Evolutionary conservation across 2,113 vertebrate genomes (phyloP), one percentile per base, ranked within the genome.

Genomic region (Amazona vittata): DNA sequence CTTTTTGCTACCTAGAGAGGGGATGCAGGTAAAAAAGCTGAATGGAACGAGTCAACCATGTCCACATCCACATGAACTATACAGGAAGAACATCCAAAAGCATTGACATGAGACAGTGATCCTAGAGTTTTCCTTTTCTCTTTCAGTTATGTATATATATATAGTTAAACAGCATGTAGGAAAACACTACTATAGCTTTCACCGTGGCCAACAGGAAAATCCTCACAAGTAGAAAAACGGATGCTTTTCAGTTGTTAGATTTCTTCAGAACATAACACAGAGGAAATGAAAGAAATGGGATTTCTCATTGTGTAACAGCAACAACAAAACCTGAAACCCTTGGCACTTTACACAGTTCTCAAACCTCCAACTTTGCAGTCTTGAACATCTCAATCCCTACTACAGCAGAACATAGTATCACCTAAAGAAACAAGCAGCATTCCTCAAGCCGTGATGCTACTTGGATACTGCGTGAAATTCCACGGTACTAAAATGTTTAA

Each of bases 111-210:
- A 94, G 83, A 95, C 92, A 95, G 73, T 59, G 70, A 94, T 52
- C 52, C 92, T 93, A 83, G 49, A 92, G 73, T 85, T 95, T 91
- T 91, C 95, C 91, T 97, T 83, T 96, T 95, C 93, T 97, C 94
- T 88, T 97, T 97, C 96, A 85, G 41, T 83, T 71, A 64, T 91
- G 94, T 93, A 96, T 62, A 70, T 70, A 95, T 70, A 97, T 89
- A 62, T 52, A 95, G 85, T 97, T 96, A 68, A 97, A 98, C 96
- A 98, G 96, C 97, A 98, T 97, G 77, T 82, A 92, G 96, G 95
- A 96, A 97, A 97, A 97, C 96, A 97, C 83, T 96, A 97, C 96
- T 85, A 94, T 68, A 97, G 92, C 92, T 97, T 96, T 96, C 96
- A 96, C 96, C 8, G 33, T 95, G 95, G 96, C 92, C 96, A 97